Percentiles rank a stretch among this genome's conserved stretches.
phyloP scores from a whole-genome alignment of 2,888 invertebrate genomes.

The Spodoptera littoralis region DNA sequence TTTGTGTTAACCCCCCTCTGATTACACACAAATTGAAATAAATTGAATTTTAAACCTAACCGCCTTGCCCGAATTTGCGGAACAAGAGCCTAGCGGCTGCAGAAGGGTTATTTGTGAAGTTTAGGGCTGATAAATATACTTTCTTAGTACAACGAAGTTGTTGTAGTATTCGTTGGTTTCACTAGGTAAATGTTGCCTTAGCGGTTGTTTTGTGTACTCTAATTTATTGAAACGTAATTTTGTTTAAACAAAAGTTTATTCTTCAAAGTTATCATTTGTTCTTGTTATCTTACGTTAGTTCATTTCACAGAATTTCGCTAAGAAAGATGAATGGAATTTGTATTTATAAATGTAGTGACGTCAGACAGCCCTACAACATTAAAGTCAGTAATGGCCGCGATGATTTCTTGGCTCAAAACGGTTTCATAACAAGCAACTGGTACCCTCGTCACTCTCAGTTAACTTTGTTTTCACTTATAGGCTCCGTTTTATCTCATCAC shows the following conservation, averaged over 20 bases:
- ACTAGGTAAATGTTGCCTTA: not conserved
- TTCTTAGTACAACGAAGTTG: conserved; percentile 8
- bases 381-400: conserved; percentile 73
- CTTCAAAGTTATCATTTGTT: too few relatives aligned
- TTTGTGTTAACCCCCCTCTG: conserved; percentile 82
- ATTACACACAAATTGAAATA: conserved; percentile 88
- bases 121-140: conserved; percentile 68
- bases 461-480: conserved; percentile 79
- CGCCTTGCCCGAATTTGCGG: conserved; percentile 70
- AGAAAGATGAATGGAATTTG: not conserved
- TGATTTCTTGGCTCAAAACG: conserved; percentile 82
- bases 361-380: conserved; percentile 69
- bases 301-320: too few relatives aligned
- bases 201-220: too few relatives aligned
- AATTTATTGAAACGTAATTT: too few relatives aligned
- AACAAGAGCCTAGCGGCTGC: conserved; percentile 66
- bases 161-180: not conserved
- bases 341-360: conserved; percentile 6
- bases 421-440: conserved; percentile 76
- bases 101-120: conserved; percentile 80
- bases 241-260: too few relatives aligned
- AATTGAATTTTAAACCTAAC: conserved; percentile 88
- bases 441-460: conserved; percentile 77
- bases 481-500: conserved; percentile 53
- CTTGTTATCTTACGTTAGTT: too few relatives aligned